A percentile compares a stretch with the other conserved stretches of the same genome.
Evolutionary conservation across 64 coral and sea anemone species (phyloP).

Genomic region (Platygyra sinensis): DNA sequence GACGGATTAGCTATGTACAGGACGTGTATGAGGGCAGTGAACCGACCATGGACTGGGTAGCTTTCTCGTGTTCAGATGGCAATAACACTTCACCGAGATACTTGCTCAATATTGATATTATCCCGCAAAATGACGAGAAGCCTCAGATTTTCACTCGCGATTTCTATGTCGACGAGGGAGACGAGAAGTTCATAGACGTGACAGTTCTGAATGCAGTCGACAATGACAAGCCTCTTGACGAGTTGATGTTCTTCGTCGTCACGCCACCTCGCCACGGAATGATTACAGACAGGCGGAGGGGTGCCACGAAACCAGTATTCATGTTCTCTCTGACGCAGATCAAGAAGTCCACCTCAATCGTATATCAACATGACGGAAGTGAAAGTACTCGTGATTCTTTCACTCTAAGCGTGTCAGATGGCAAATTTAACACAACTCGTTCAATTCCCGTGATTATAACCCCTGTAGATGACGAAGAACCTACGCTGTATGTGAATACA

Average conservation of each 20-base stretch:
- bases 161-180: slow-evolving; percentile 87
- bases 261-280: slow-evolving; percentile 77
- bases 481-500: slow-evolving; percentile 60
- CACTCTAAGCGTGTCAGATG: slow-evolving; percentile 68
- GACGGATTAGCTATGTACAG: slow-evolving; percentile 81
- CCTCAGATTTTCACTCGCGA: slow-evolving; percentile 76
- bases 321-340: slow-evolving; percentile 74
- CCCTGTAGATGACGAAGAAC: slow-evolving; percentile 90
- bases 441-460: slow-evolving; percentile 56
- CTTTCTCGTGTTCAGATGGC: slow-evolving; percentile 89
- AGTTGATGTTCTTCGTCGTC: slow-evolving; percentile 65
- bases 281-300: slow-evolving; percentile 63
- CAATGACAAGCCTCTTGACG: slow-evolving; percentile 64
- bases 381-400: slow-evolving; percentile 78
- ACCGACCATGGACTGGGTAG: slow-evolving; percentile 83
- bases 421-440: slow-evolving; percentile 70
- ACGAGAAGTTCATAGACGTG: slow-evolving; percentile 65
- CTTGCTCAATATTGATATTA: slow-evolving; percentile 80
- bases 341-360: slow-evolving; percentile 68
- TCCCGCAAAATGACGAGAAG: slow-evolving; percentile 84
- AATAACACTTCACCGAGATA: slow-evolving; percentile 78
- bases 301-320: slow-evolving; percentile 35
- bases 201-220: slow-evolving; percentile 81
- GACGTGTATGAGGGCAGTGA: slow-evolving; percentile 51
- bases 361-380: slow-evolving; percentile 87